Percentiles rank a stretch among this genome's conserved stretches.
phyloP scores from a whole-genome alignment of 1,140 invertebrate genomes.

The Phenacoccus solenopsis region DNA sequence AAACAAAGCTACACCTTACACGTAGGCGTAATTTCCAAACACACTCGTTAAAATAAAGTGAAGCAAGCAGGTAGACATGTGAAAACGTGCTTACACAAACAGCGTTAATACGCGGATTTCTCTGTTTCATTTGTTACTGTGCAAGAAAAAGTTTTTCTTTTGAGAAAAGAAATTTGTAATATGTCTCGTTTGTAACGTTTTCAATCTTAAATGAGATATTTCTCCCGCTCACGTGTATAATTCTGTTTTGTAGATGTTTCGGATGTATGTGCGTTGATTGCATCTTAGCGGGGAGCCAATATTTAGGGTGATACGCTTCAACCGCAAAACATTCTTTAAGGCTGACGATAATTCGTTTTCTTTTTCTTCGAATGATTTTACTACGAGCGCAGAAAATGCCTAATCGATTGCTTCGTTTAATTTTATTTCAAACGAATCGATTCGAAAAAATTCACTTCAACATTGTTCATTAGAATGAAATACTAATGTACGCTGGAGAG shows the following conservation, averaged over 20 bases:
- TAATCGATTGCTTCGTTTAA: not conserved
- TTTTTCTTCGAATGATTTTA: not conserved
- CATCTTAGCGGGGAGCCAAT: not conserved
- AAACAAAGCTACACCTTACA: too few species aligned
- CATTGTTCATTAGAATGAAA: too few species aligned
- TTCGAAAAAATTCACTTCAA: too few species aligned
- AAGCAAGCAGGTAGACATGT: too few species aligned
- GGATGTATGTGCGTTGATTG: not conserved
- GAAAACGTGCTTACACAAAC: not conserved
- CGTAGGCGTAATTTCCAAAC: too few species aligned
- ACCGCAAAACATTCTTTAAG: not conserved
- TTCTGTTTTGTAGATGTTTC: not conserved
- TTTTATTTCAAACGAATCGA: not conserved
- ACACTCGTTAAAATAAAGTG: too few species aligned
- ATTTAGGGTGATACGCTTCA: not conserved
- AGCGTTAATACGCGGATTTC: not conserved
- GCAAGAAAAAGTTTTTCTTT: not conserved
- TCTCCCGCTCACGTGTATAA: not conserved
- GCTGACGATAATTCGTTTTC: not conserved
- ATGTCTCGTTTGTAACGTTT: constrained; percentile 1
- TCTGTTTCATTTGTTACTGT: not conserved
- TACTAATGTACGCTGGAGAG: too few species aligned
- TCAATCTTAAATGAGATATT: not conserved
- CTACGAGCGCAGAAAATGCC: not conserved
- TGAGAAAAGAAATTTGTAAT: not conserved